Base-by-base conservation (phyloP, 37 sponge, comb jelly and placozoan species). In the Diacarnus erythraeanus region DNA sequence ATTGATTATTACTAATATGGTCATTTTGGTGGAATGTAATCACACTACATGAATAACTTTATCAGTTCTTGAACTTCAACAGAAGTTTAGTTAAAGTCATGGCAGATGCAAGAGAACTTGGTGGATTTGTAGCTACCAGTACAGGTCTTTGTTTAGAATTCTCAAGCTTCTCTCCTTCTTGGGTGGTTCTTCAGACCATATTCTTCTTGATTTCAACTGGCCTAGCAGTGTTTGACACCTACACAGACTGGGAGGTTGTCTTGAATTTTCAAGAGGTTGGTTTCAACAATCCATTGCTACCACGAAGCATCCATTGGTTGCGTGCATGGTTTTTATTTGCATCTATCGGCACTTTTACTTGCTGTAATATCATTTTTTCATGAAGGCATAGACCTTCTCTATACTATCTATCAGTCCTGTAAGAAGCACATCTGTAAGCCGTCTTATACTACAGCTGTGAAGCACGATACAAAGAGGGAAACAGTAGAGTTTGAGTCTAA, bases 251-350 rank as follows among this genome's bases (percentile, higher is more conserved):
- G 70, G 38, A 3, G 5, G 38, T 69, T 30, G 70, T 69, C 18
- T 33, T 69, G 10, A 25, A 69, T 18, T 69, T 33, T 30, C 34
- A 69, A 36, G 18, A 36, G 39, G 39, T 37, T 5, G 39, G 70
- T 69, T 69, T 69, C 70, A 69, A 69, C 70, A 30, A 69, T 69
- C 70, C 70, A 8, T 9, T 69, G 4, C 18, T 69, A 30, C 70
- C 38, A 30, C 70, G 5, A 37, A 33, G 33, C 33, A 18, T 37
- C 38, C 25, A 12, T 39, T 69, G 70, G 70, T 36, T 69, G 70
- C 37, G 70, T 36, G 70, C 70, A 36, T 69, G 70, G 70, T 33
- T 37, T 36, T 36, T 69, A 2, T 69, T 69, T 36, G 70, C 70
- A 31, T 20, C 39, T 30, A 20, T 69, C 34, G 70, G 70, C 18